phyloP scores from a whole-genome alignment of 2,888 invertebrate species.

The Papilio elwesi region DNA sequence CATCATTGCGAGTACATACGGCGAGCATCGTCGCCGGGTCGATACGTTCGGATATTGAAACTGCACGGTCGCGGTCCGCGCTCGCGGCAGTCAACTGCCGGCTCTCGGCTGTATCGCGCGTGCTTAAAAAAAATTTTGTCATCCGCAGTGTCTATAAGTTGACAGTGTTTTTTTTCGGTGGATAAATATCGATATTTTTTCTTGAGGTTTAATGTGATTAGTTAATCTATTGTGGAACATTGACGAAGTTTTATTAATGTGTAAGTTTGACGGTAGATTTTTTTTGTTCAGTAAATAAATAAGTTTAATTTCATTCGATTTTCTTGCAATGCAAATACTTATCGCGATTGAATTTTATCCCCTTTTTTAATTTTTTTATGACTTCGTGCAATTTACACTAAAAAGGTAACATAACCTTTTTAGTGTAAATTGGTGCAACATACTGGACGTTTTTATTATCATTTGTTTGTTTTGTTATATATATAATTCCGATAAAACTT shows the following conservation, averaged over 20 bases:
- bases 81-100: slow-evolving; percentile 35
- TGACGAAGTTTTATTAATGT: slow-evolving; percentile 23
- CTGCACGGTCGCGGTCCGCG: slow-evolving; percentile 29
- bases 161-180: slow-evolving; percentile 31
- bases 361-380: no score
- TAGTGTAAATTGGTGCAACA: no score
- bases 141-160: slow-evolving; percentile 35
- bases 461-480: no score
- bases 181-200: slow-evolving; percentile 28
- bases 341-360: no score
- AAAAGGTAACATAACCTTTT: no score
- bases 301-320: no score
- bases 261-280: slow-evolving; percentile 23
- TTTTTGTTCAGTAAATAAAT: no score
- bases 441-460: no score
- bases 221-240: slow-evolving; percentile 6
- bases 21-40: slow-evolving; percentile 24
- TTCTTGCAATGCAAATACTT: no score
- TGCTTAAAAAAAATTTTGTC: slow-evolving; percentile 23
- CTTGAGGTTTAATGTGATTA: slow-evolving; percentile 35
- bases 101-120: slow-evolving; percentile 12
- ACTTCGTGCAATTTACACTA: no score
- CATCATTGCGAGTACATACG: background rate
- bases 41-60: slow-evolving; percentile 36
- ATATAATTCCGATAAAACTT: no score